These are phyloP conservation scores for Octopus bimaculoides DNA, from an alignment of 1,140 invertebrate species.

Conservation along the genomic window DNA sequence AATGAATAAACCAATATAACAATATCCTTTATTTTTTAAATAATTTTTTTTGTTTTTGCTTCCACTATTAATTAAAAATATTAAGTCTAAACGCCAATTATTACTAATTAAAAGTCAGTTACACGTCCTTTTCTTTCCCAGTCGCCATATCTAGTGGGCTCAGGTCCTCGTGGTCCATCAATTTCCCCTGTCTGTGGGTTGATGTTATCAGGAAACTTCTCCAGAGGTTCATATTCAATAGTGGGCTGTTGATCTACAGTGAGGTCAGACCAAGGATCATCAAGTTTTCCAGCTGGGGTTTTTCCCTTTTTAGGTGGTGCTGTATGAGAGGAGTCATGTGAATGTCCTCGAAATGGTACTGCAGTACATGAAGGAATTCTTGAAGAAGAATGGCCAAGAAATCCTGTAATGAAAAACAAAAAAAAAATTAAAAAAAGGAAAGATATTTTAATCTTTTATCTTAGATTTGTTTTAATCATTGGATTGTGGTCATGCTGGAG, in stretches of 20 bases:
- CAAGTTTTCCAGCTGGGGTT: slow-evolving; percentile 63
- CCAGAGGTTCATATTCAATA: slow-evolving; percentile 81
- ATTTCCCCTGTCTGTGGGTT: slow-evolving; percentile 94
- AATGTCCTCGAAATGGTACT: not conserved
- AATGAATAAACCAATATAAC: too few species aligned
- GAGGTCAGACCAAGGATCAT: slow-evolving; percentile 60
- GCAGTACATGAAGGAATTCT: not conserved
- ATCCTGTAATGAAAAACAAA: too few species aligned
- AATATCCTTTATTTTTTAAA: too few species aligned
- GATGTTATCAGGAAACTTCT: slow-evolving; percentile 79
- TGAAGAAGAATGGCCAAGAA: too few species aligned
- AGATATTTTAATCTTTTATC: too few species aligned
- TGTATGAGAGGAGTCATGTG: not conserved
- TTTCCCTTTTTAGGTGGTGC: slow-evolving; percentile 29
- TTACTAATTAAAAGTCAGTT: slow-evolving; percentile 76
- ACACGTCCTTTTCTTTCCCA: slow-evolving; percentile 99
- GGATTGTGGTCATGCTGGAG: too few species aligned
- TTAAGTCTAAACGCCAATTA: not conserved
- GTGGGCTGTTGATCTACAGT: slow-evolving; percentile 60
- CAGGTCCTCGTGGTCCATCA: slow-evolving; percentile 91
- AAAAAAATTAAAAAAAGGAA: too few species aligned
- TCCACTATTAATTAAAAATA: too few species aligned
- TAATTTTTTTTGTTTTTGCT: too few species aligned
- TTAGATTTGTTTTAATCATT: too few species aligned
- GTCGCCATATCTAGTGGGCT: slow-evolving; percentile 98